These are phyloP conservation scores for Australoheros facetus DNA, from an alignment of 2,797 vertebrate species.

Conservation along the genomic window DNA sequence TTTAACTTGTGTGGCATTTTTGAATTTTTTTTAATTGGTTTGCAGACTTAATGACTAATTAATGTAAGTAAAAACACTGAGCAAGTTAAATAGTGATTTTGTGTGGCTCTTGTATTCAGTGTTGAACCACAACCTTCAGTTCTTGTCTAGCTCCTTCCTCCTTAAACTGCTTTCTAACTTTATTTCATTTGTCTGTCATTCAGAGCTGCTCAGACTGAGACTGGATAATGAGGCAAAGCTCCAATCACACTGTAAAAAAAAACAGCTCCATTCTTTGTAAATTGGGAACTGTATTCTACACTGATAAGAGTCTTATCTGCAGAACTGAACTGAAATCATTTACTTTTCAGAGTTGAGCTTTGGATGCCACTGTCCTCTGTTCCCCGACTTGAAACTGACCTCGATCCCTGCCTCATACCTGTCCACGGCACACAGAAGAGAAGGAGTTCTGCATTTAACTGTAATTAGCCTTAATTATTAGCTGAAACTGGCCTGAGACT, in stretches of 20 bases:
- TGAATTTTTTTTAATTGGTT: fast-evolving
- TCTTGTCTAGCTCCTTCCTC: conserved; percentile 17
- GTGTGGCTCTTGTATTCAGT: not conserved
- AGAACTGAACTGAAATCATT: conserved; percentile 33
- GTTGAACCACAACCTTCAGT: not conserved
- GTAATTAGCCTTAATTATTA: conserved; percentile 77
- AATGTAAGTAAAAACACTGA: not conserved
- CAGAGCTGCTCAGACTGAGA: conserved; percentile 38
- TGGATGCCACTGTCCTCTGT: conserved; percentile 55
- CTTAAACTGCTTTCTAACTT: conserved; percentile 35
- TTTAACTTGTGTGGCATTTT: not conserved
- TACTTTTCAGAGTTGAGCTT: conserved; percentile 57
- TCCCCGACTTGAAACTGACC: not conserved
- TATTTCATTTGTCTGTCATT: conserved; percentile 34
- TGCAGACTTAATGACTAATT: not conserved
- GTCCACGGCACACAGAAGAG: conserved; percentile 49
- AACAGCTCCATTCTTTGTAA: conserved; percentile 75
- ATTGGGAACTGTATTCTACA: conserved; percentile 75
- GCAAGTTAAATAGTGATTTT: not conserved
- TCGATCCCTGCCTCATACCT: conserved; percentile 39
- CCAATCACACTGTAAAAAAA: conserved; percentile 21
- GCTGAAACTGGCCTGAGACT: conserved; percentile 67
- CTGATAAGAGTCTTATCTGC: conserved; percentile 79
- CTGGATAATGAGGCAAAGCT: conserved; percentile 46
- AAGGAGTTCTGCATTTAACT: conserved; percentile 40